These are phyloP conservation scores for Branchinecta sandiegonensis DNA, from an alignment of 2,888 invertebrate species.

Conservation along the genomic window DNA sequence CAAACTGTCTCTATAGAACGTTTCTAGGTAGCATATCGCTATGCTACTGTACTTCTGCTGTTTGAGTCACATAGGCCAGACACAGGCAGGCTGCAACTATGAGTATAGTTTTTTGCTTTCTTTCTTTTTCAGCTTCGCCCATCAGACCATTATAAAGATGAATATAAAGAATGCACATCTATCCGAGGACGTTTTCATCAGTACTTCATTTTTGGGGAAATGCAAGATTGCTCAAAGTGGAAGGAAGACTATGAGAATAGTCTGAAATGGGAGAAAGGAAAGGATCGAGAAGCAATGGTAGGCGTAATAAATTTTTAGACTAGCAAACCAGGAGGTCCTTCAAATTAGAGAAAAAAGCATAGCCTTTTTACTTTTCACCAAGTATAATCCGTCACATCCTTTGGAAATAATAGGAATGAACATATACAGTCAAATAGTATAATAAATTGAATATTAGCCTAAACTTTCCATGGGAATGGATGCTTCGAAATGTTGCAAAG, in stretches of 20 bases:
- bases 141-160: constrained; percentile 62
- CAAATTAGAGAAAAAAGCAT: neutral
- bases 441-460: too few relatives aligned
- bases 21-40: too few relatives aligned
- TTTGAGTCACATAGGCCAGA: too few relatives aligned
- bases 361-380: neutral
- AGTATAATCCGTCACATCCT: too few relatives aligned
- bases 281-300: constrained; percentile 53
- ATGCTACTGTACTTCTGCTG: too few relatives aligned
- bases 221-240: constrained; percentile 62
- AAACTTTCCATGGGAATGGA: too few relatives aligned
- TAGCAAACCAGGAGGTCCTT: too few relatives aligned
- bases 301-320: constrained; percentile 29
- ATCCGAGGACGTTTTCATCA: constrained; percentile 65
- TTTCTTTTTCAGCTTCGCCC: constrained; percentile 50
- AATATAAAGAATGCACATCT: constrained; percentile 63
- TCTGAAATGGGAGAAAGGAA: constrained; percentile 45
- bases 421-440: too few relatives aligned
- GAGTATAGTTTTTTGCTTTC: neutral
- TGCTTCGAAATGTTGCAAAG: too few relatives aligned
- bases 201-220: constrained; percentile 62
- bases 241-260: constrained; percentile 61
- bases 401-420: too few relatives aligned
- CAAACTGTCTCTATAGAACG: too few relatives aligned
- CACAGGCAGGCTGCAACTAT: too few relatives aligned